Conservation (phyloP, 2,888 invertebrate genomes). For the Bursaphelenchus okinawaensis region DNA sequence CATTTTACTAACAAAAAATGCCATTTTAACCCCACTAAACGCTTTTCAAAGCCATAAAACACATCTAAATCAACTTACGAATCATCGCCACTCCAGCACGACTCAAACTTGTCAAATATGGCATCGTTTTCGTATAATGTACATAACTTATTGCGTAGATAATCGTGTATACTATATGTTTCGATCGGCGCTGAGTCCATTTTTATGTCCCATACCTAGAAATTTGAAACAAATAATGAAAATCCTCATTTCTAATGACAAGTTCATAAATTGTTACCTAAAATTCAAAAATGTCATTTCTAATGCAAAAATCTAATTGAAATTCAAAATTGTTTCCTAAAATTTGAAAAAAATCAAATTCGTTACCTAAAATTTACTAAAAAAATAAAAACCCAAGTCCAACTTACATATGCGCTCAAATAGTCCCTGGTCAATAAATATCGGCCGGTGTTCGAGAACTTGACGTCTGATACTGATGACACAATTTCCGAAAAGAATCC, state of each 20-base stretch:
- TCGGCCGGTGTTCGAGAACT: constrained; percentile 93
- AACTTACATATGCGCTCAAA: constrained; percentile 92
- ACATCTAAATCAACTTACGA: constrained; percentile 64
- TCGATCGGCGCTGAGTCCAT: constrained; percentile 98
- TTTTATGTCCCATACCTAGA: constrained; percentile 82
- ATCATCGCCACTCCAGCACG: constrained; percentile 98
- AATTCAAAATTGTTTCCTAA: neutral
- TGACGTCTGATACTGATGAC: constrained; percentile 96
- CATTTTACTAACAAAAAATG: no score
- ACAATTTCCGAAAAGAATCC: constrained; percentile 99
- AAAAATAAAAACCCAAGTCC: constrained; percentile 65
- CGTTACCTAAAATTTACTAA: neutral
- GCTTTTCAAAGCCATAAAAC: no score
- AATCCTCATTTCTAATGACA: no score
- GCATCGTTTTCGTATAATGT: constrained; percentile 98
- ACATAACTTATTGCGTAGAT: constrained; percentile 91
- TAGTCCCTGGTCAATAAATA: constrained; percentile 99
- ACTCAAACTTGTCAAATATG: constrained; percentile 99
- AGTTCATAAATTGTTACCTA: neutral
- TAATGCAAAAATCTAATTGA: no score
- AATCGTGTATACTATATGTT: constrained; percentile 76
- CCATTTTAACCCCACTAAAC: no score
- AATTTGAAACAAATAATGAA: no score
- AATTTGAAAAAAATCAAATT: no score
- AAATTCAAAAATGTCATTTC: neutral